Base-by-base conservation (phyloP, 2,113 vertebrate species). In the Athene cunicularia region DNA sequence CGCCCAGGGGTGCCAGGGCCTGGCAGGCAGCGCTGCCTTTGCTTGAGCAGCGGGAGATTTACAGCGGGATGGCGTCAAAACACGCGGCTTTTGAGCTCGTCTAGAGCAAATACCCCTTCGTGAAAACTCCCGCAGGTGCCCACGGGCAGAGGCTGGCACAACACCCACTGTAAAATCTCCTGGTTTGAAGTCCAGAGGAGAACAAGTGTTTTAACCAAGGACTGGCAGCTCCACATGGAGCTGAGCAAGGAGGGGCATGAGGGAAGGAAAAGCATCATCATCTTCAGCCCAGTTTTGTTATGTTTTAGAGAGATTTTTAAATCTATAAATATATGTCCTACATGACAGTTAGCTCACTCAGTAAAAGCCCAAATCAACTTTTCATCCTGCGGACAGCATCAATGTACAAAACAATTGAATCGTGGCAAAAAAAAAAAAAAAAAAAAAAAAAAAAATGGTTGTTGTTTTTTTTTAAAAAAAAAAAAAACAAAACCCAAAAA, bases 341-440 rank as follows among this genome's bases (percentile, higher is more conserved):
- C 2, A 4, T 14, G 27, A n/a, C 4, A 14, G 5, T 33, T 33
- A n/a, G 20, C 47, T 59, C 4, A 1, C 45, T 77, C 8, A 1
- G 12, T 27, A 60, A 55, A 75, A 59, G 37, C 43, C 21, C 27
- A 53, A 60, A 60, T 23, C 52, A 22, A 13, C 18, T 72, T 18
- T 22, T 66, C 35, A 11, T 79, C 47, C 55, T 67, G 41, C 55
- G 60, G 55, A 27, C 22, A 33, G 28, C 7, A 3, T 3, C 12
- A 32, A 21, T 8, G 17, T 43, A 35, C 13, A n/a, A 13, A 68
- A 5, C 6, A 19, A 19, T 17, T 35, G 58, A 59, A 45, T 62
- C 5, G 7, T 37, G 68, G 59, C 28, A 63, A 49, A 30, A 89
- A 32, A 86, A 12, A 22, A 37, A 7, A 52, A 52, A 52, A 52